These are phyloP conservation scores for Chloebia gouldiae DNA, from an alignment of 2,113 vertebrate species.

Conservation along the genomic window DNA sequence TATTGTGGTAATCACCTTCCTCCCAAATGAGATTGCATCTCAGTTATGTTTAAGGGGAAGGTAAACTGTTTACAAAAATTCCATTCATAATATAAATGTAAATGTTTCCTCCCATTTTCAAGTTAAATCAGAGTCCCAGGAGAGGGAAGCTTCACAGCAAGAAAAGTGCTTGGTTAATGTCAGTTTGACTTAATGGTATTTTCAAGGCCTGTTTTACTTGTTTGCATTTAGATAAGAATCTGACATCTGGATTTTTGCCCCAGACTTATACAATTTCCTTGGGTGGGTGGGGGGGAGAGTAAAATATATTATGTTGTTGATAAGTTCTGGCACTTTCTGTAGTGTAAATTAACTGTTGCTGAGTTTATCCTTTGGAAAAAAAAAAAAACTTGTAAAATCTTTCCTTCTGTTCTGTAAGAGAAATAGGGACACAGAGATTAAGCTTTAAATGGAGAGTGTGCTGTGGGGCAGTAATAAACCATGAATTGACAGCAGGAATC, in stretches of 20 bases:
- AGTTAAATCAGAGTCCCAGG: background rate
- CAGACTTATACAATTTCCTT: background rate
- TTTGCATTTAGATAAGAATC: background rate
- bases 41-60: background rate
- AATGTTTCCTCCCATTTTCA: slow-evolving; percentile 25
- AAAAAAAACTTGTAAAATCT: background rate
- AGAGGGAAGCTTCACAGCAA: background rate
- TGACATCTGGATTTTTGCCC: background rate
- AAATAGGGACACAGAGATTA: background rate
- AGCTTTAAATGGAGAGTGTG: background rate
- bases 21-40: background rate
- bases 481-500: background rate
- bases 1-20: background rate
- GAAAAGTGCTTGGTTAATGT: background rate
- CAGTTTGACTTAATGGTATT: background rate
- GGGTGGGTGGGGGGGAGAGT: accelerated
- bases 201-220: background rate
- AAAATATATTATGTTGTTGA: background rate
- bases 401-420: background rate
- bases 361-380: background rate
- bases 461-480: background rate
- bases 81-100: background rate
- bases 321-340: background rate
- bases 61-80: background rate
- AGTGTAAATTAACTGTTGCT: background rate